Evolutionary conservation across 2,113 vertebrate species (phyloP).

Genomic region (Channa maculata): DNA sequence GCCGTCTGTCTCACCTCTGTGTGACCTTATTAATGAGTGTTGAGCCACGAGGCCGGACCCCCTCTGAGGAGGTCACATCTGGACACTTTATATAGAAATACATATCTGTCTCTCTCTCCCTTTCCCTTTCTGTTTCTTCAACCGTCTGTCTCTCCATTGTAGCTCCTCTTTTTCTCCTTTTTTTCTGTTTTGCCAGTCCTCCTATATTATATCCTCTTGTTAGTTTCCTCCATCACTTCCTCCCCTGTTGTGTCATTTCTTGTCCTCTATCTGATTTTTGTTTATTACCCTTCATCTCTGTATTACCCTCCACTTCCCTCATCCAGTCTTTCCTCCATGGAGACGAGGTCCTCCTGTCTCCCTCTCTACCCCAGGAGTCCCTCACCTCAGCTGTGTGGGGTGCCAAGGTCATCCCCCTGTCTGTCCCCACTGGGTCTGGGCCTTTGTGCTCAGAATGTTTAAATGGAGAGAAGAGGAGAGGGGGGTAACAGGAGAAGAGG

Average conservation of each 20-base stretch:
- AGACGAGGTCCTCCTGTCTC: conserved; percentile 31
- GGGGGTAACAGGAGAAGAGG: not conserved
- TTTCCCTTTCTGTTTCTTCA: not conserved
- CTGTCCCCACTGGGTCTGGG: conserved; percentile 46
- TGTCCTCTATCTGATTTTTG: not conserved
- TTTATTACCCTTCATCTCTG: not conserved
- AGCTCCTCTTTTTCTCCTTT: not conserved
- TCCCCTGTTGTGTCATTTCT: not conserved
- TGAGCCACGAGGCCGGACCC: conserved; percentile 73
- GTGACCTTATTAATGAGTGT: conserved; percentile 81
- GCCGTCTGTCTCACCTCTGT: conserved; percentile 76
- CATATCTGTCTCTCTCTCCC: conserved; percentile 47
- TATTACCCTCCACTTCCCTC: not conserved
- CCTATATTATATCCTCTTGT: not conserved
- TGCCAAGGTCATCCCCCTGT: conserved; percentile 69
- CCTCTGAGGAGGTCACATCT: conserved; percentile 78
- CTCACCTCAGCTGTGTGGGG: conserved; percentile 63
- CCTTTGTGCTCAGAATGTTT: conserved; percentile 57
- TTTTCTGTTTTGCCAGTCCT: not conserved
- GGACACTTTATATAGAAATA: conserved; percentile 70
- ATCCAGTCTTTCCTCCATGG: not conserved
- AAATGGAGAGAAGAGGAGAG: conserved; percentile 10
- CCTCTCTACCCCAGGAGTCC: conserved; percentile 39
- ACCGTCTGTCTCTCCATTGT: not conserved
- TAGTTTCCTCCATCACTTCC: not conserved